phyloP scores from a whole-genome alignment of 2,113 vertebrate species.

The Psephotus haematonotus region DNA sequence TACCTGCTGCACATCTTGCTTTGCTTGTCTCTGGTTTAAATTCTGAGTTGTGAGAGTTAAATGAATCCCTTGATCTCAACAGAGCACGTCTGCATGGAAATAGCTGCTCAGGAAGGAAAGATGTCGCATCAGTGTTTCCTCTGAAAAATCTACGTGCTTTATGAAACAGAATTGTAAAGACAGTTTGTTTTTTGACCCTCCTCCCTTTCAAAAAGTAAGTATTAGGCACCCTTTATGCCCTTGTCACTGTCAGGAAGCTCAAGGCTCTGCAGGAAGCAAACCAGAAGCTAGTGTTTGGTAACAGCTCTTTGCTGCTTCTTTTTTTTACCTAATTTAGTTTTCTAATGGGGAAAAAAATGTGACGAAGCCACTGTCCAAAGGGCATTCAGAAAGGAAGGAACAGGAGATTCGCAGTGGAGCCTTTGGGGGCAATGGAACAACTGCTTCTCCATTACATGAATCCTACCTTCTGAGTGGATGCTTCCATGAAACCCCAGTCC shows the following conservation, averaged over 20 bases:
- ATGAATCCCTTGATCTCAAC: neutral
- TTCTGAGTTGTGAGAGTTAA: neutral
- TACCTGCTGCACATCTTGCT: neutral
- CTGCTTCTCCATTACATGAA: too few species aligned
- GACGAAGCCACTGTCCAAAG: neutral
- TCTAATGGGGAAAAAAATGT: neutral
- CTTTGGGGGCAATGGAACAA: too few species aligned
- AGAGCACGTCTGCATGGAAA: neutral
- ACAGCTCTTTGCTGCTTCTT: neutral
- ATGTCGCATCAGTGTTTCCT: neutral
- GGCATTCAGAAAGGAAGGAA: neutral
- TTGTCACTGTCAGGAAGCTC: neutral
- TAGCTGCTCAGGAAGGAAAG: neutral
- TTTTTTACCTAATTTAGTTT: neutral
- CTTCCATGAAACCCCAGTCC: too few species aligned
- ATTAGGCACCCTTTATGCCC: neutral
- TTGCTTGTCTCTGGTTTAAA: neutral
- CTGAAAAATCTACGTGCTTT: neutral
- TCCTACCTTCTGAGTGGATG: too few species aligned
- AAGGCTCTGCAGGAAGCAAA: neutral
- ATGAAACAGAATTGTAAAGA: neutral
- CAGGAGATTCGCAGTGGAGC: neutral
- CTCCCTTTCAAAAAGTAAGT: neutral
- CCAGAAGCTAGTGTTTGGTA: neutral
- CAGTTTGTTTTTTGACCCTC: neutral